phyloP scores from a whole-genome alignment of 2,888 invertebrate genomes.

The Catotricha subobsoleta region DNA sequence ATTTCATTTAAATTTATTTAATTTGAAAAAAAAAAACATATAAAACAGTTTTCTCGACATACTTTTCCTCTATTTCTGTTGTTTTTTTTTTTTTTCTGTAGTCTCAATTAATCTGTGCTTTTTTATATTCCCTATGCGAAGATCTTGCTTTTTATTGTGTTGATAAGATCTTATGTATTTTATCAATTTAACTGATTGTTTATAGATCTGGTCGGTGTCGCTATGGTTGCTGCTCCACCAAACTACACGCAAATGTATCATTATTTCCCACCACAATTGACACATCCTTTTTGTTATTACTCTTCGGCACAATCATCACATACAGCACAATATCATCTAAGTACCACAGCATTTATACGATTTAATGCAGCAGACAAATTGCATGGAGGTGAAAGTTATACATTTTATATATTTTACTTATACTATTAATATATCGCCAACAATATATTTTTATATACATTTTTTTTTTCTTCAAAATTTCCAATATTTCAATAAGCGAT shows the following conservation, averaged over 20 bases:
- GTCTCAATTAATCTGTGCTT: too few relatives aligned
- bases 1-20: too few relatives aligned
- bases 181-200: background rate
- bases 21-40: too few relatives aligned
- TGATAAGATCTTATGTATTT: too few relatives aligned
- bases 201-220: slow-evolving; percentile 44
- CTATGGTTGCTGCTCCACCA: slow-evolving; percentile 40
- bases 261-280: slow-evolving; percentile 37
- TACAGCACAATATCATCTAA: slow-evolving; percentile 19
- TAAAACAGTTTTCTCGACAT: too few relatives aligned
- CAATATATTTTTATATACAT: background rate
- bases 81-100: too few relatives aligned
- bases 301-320: slow-evolving; percentile 22
- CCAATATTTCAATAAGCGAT: too few relatives aligned
- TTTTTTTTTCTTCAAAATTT: background rate
- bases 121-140: too few relatives aligned
- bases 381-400: slow-evolving; percentile 1
- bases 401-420: background rate
- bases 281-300: slow-evolving; percentile 32
- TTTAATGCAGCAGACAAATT: slow-evolving; percentile 3
- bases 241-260: slow-evolving; percentile 43
- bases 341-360: slow-evolving; percentile 17
- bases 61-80: too few relatives aligned
- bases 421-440: background rate
- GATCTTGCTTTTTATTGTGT: too few relatives aligned